Evolutionary conservation across 2,888 invertebrate species (phyloP).

Genomic region (Epirrhoe tristata): DNA sequence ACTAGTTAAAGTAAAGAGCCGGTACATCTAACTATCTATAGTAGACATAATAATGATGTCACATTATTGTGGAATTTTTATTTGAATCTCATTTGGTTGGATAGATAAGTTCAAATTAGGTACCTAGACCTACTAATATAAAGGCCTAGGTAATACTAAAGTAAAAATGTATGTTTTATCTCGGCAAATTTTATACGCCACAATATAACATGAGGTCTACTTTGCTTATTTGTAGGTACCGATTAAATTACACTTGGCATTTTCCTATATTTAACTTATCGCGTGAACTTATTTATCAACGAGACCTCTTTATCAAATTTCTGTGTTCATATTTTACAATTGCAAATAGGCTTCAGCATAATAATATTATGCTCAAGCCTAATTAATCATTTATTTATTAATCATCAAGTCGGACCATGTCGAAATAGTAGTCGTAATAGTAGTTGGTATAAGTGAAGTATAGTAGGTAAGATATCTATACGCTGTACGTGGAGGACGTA

Average conservation of each 20-base stretch:
- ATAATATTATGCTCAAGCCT: too few relatives aligned
- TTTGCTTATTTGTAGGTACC: conserved; percentile 10
- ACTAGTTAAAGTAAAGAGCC: not conserved
- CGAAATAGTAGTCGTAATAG: conserved; percentile 34
- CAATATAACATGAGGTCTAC: too few relatives aligned
- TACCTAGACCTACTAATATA: not conserved
- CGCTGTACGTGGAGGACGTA: too few relatives aligned
- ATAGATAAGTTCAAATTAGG: not conserved
- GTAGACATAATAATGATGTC: not conserved
- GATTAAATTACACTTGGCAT: conserved; percentile 59
- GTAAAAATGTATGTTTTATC: too few relatives aligned
- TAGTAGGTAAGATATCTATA: too few relatives aligned
- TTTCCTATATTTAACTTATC: conserved; percentile 80
- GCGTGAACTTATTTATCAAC: conserved; percentile 75
- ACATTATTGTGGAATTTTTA: not conserved
- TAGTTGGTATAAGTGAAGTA: too few relatives aligned
- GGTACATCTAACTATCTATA: not conserved
- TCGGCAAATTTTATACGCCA: too few relatives aligned
- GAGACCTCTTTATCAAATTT: conserved; percentile 79
- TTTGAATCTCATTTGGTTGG: not conserved
- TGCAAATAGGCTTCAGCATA: conserved; percentile 63
- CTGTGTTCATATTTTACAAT: conserved; percentile 50
- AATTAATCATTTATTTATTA: too few relatives aligned
- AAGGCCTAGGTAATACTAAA: not conserved
- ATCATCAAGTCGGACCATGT: conserved; percentile 52